Conservation (phyloP, 2,113 vertebrate genomes). For the Microcebus tavaratra region DNA sequence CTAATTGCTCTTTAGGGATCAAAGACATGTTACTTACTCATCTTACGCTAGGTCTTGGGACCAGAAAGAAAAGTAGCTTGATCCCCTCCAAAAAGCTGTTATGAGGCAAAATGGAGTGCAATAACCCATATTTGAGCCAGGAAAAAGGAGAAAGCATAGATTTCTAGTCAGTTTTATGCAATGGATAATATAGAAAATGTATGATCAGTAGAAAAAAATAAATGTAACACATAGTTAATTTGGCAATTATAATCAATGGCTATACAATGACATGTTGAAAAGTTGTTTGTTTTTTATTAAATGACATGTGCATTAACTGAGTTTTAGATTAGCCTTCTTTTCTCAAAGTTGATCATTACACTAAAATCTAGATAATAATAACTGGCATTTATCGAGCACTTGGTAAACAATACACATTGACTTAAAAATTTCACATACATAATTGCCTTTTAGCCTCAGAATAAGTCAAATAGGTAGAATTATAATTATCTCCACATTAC, state of each 20-base stretch:
- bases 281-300: neutral
- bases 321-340: neutral
- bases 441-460: neutral
- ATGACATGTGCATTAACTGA: neutral
- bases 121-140: slow-evolving; percentile 54
- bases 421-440: neutral
- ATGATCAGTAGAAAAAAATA: neutral
- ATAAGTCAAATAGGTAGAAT: neutral
- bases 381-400: neutral
- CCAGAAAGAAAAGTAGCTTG: slow-evolving; percentile 64
- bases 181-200: slow-evolving; percentile 25
- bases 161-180: neutral
- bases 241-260: neutral
- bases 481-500: neutral
- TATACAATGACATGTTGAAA: neutral
- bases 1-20: slow-evolving; percentile 69
- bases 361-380: neutral
- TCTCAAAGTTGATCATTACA: neutral
- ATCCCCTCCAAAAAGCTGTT: slow-evolving; percentile 27
- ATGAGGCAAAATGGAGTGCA: slow-evolving; percentile 55
- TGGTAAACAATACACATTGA: neutral
- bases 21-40: slow-evolving; percentile 62
- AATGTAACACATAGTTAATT: slow-evolving; percentile 37
- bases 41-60: slow-evolving; percentile 42
- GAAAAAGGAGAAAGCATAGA: neutral